A percentile compares a stretch with the other conserved stretches of the same genome.
These are phyloP conservation scores for Hippocampus comes DNA, from an alignment of 2,113 vertebrate genomes.

Conservation along the genomic window DNA sequence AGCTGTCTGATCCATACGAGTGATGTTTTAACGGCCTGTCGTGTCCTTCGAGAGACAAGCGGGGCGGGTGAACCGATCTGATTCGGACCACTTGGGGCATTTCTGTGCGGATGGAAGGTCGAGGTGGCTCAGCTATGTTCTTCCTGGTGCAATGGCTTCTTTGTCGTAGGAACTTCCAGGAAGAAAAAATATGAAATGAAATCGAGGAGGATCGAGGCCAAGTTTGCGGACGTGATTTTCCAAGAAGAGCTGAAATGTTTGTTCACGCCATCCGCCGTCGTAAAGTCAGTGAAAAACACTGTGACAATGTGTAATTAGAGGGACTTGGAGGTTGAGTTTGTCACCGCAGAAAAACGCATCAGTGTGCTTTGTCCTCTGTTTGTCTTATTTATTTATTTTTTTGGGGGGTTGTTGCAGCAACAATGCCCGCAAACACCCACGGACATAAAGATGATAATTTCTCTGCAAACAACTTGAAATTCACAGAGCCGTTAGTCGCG, in stretches of 20 bases:
- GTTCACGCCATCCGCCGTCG: too few species aligned
- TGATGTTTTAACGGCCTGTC: not conserved
- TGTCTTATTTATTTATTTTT: not conserved
- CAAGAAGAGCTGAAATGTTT: too few species aligned
- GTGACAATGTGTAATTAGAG: not conserved
- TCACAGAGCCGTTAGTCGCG: slow-evolving; percentile 25
- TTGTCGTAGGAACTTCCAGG: not conserved
- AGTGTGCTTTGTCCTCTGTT: not conserved
- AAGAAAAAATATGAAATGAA: too few species aligned
- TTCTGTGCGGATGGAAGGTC: not conserved
- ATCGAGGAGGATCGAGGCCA: too few species aligned
- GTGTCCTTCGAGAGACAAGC: not conserved
- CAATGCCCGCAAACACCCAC: slow-evolving; percentile 15
- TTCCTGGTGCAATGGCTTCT: not conserved
- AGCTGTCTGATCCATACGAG: not conserved
- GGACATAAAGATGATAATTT: slow-evolving; percentile 11
- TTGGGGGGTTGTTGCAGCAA: slow-evolving; percentile 7
- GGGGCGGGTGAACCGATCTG: not conserved
- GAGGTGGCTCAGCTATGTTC: not conserved
- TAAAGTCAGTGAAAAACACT: too few species aligned
- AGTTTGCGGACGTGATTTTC: too few species aligned
- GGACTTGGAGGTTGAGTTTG: not conserved
- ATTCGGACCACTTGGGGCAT: not conserved
- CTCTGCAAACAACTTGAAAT: slow-evolving; percentile 9
- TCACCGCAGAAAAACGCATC: not conserved